These are phyloP conservation scores for Forbesichthys papilliferus DNA, from an alignment of 2,113 vertebrate genomes.

Conservation along the genomic window DNA sequence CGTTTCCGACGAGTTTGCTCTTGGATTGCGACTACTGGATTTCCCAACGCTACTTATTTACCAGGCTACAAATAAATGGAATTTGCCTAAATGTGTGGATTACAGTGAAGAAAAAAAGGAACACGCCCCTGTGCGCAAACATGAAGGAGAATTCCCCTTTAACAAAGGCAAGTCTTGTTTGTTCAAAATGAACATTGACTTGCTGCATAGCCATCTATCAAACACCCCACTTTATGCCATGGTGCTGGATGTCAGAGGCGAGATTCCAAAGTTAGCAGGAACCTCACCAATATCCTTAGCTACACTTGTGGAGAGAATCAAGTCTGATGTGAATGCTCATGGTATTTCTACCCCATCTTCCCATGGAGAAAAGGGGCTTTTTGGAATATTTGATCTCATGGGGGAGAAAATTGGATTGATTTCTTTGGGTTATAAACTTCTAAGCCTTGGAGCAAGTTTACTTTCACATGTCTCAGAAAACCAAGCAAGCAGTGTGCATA, in stretches of 20 bases:
- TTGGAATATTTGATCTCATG: slow-evolving; percentile 64
- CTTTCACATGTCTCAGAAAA: slow-evolving; percentile 55
- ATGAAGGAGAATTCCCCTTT: slow-evolving; percentile 47
- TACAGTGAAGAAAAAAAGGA: neutral
- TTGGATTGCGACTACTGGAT: slow-evolving; percentile 83
- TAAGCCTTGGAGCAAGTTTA: slow-evolving; percentile 69
- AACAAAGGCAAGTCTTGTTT: slow-evolving; percentile 86
- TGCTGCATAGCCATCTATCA: slow-evolving; percentile 57
- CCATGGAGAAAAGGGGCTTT: slow-evolving; percentile 63
- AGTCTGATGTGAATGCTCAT: slow-evolving; percentile 48
- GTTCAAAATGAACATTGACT: slow-evolving; percentile 74
- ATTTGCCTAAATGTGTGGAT: neutral
- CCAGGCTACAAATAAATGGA: slow-evolving; percentile 34
- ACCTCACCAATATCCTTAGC: slow-evolving; percentile 77
- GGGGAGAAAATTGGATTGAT: slow-evolving; percentile 77
- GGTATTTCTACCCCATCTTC: slow-evolving; percentile 54
- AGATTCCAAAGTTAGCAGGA: slow-evolving; percentile 74
- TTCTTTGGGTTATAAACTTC: slow-evolving; percentile 79
- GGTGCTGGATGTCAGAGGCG: slow-evolving; percentile 72
- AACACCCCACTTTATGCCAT: slow-evolving; percentile 74
- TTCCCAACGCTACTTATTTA: slow-evolving; percentile 85
- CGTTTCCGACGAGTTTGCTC: slow-evolving; percentile 62
- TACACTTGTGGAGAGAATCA: slow-evolving; percentile 59
- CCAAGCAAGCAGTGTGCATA: neutral
- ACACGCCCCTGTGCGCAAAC: neutral